Evolutionary conservation across 2,797 vertebrate species (phyloP).

Genomic region (Serranus cabrilla): DNA sequence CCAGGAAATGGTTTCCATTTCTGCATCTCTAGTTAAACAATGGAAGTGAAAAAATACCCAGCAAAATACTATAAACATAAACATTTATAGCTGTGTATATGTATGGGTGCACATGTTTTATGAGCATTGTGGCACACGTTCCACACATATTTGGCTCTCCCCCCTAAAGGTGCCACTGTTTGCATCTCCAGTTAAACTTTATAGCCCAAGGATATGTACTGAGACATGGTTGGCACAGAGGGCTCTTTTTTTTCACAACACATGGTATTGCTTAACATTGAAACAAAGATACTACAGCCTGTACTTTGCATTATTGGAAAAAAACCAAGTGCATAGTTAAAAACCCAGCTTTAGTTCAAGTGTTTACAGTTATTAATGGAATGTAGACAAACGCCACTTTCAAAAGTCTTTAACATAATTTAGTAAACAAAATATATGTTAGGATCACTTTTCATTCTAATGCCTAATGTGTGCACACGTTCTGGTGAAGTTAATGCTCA

Average conservation of each 20-base stretch:
- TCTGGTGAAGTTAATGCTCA: accelerated
- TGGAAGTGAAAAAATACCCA: slow-evolving; percentile 27
- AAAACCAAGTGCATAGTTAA: slow-evolving; percentile 19
- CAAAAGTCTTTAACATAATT: not conserved
- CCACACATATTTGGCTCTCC: slow-evolving; percentile 42
- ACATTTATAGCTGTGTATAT: slow-evolving; percentile 35
- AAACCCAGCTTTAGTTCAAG: not conserved
- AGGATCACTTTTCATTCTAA: not conserved
- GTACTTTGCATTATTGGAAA: slow-evolving; percentile 20
- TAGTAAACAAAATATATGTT: not conserved
- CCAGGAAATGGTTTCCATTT: slow-evolving; percentile 35
- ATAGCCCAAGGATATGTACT: slow-evolving; percentile 15
- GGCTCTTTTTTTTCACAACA: slow-evolving; percentile 31
- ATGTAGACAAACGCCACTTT: slow-evolving; percentile 1
- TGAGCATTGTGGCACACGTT: slow-evolving; percentile 38
- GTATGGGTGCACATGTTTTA: slow-evolving; percentile 26
- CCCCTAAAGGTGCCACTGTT: slow-evolving; percentile 32
- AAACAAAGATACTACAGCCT: slow-evolving; percentile 41
- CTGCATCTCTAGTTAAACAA: slow-evolving; percentile 26
- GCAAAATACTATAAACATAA: slow-evolving; percentile 36
- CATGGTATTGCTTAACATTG: slow-evolving; percentile 30
- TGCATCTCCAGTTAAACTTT: slow-evolving; percentile 36
- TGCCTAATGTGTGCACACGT: not conserved
- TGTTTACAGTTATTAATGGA: slow-evolving; percentile 13
- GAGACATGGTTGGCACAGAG: slow-evolving; percentile 32